Base-by-base conservation (phyloP, 2,113 vertebrate species). In the Cyanoderma ruficeps region DNA sequence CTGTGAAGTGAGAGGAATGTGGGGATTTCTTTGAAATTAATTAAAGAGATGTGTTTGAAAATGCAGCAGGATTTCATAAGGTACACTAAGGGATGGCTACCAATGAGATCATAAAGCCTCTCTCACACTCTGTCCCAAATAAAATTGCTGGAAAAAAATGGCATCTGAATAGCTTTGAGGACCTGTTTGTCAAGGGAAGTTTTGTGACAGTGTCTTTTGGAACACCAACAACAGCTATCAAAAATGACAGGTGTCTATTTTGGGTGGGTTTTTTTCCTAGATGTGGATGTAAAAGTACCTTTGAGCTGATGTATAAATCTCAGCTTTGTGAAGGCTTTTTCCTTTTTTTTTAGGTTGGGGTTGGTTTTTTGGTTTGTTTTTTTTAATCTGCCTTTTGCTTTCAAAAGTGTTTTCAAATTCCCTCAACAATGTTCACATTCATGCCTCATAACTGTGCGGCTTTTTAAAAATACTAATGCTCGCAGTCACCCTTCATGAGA, bases 81-180 rank as follows among this genome's bases (percentile, higher is more conserved):
- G 53, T 11, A 8, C 24, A 17, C 31, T 27, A 67, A 63, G 47
- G 19, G 19, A 28, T 67, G 53, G 22, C n/a, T 20, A 60, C 3
- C 5, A 1, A 0, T 25, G 27, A 67, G 37, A 41, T n/a, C 17
- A 7, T 0, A 55, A 15, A 22, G 10, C 11, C 15, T 79, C 14
- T 16, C 23, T 83, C 83, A 55, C 9, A 16, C 52, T 59, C 23
- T 75, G 37, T 20, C 13, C 16, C 19, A 33, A 78, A 28, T 1
- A 64, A 72, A 78, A 75, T 21, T 39, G 39, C 3, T 16, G 6
- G n/a, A n/a, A n/a, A 47, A 42, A 9, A 3, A 1, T 16, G 28
- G 14, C 14, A 60, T 39, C 23, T 68, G 33, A 85, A 52, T 8
- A 75, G 24, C 30, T 76, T 44, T 83, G 57, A 71, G 49, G 31